A percentile compares a stretch with the other conserved stretches of the same genome.
Evolutionary conservation across 2,888 invertebrate genomes (phyloP).

Genomic region (Gortyna flavago): DNA sequence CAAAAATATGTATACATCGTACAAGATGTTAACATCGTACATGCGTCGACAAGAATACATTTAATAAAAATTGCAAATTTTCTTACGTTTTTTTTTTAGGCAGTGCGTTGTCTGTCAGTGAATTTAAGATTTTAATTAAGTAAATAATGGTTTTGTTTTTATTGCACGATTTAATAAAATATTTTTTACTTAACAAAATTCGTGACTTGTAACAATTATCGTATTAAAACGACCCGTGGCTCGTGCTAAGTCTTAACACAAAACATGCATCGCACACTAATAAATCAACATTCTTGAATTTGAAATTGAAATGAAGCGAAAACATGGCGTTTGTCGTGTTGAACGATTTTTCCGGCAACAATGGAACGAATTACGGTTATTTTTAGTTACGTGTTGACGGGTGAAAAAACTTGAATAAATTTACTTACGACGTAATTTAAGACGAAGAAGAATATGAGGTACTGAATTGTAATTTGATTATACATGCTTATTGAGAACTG

Average conservation of each 20-base stretch:
- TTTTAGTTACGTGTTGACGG: slow-evolving; percentile 36
- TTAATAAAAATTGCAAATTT: neutral
- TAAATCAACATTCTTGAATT: slow-evolving; percentile 62
- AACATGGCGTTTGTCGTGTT: slow-evolving; percentile 59
- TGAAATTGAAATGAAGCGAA: slow-evolving; percentile 62
- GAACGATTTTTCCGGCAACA: slow-evolving; percentile 56
- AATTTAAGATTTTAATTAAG: neutral
- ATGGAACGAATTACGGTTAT: slow-evolving; percentile 55
- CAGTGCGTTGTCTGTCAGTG: neutral
- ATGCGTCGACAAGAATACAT: neutral
- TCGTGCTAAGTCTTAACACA: slow-evolving; percentile 33
- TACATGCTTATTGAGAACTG: neutral
- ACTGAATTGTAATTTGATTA: neutral
- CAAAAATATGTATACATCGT: too few species aligned
- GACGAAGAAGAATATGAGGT: neutral
- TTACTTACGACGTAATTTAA: neutral
- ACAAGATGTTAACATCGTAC: neutral
- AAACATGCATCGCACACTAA: slow-evolving; percentile 40
- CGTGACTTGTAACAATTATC: slow-evolving; percentile 60
- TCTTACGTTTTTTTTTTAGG: neutral
- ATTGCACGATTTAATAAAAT: neutral
- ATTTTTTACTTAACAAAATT: slow-evolving; percentile 11
- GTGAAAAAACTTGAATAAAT: slow-evolving; percentile 32
- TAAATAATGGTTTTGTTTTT: neutral
- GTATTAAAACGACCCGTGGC: slow-evolving; percentile 24